Base-by-base conservation (phyloP, 2,888 invertebrate genomes). In the Cryptus armator region DNA sequence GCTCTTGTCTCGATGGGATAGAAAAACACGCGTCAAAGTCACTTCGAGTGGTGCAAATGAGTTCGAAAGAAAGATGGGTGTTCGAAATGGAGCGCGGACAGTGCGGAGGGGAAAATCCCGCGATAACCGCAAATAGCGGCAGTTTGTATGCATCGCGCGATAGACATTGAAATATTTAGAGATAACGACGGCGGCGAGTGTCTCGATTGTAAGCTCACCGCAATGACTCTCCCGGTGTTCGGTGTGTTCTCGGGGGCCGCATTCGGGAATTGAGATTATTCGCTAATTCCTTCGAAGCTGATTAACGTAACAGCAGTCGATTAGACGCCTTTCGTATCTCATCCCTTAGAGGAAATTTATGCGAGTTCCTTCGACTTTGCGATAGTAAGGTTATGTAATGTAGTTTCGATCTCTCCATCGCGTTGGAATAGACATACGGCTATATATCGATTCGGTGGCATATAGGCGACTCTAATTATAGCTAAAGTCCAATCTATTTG, bases 121-220 rank as follows among this genome's bases (percentile, higher is more conserved):
- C 29, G 32, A 62, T 71, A 76, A 85, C 71, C 62, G 71, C 78
- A 71, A 79, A 82, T 79, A 75, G 78, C 59, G 48, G 14, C 66
- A 9, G 59, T 71, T 53, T 85, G 78, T 32, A 71, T 68, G 71
- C 62, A 70, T 70, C 43, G 19, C 59, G 71, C 56, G 71, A 71
- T 75, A 67, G 71, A 67, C 79, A 59, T 79, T 82, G 66, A 79
- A 82, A 82, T 82, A 85, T 85, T 82, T 62, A 85, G 59, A 29
- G 71, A 79, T 37, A 72, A 79, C 56, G 84, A 64, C 75, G 74
- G 19, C 72, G 81, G n/a, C n/a, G 14, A 16, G 16, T 10, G 59
- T 59, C 29, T 12, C 59, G 4, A 24, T 59, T 24, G 59, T 14
- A 29, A 29, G 59, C 59, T 59, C 29, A 24, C 24, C 12, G 59